phyloP scores from a whole-genome alignment of 2,888 invertebrate species.

The Apotomis betuletana region DNA sequence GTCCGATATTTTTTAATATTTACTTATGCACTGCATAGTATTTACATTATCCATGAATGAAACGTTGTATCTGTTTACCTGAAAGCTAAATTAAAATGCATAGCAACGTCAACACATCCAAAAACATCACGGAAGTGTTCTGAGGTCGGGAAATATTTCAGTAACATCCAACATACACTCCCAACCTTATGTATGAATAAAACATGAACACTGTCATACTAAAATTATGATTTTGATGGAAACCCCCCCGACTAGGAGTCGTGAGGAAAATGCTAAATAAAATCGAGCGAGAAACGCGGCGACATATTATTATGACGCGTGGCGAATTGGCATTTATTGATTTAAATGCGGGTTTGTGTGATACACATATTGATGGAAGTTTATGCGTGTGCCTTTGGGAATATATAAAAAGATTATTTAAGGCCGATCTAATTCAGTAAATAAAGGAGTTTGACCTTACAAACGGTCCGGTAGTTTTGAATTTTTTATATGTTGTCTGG shows the following conservation, averaged over 20 bases:
- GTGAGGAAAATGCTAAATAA: constrained; percentile 30
- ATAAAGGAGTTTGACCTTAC: too few species aligned
- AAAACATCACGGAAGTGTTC: neutral
- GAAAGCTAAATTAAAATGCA: constrained; percentile 2
- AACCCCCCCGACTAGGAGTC: constrained; percentile 16
- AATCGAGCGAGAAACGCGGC: constrained; percentile 5
- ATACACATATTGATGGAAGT: constrained; percentile 16
- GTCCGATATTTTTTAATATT: too few species aligned
- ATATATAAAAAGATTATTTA: neutral
- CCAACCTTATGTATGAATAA: constrained; percentile 32
- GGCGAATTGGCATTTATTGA: constrained; percentile 24
- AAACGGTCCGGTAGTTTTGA: too few species aligned
- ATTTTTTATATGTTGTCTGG: too few species aligned
- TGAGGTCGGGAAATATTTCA: constrained; percentile 24
- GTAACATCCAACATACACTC: constrained; percentile 24
- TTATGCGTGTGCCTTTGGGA: neutral
- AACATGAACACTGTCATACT: constrained; percentile 37
- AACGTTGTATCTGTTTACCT: neutral
- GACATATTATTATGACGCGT: constrained; percentile 16
- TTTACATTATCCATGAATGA: neutral
- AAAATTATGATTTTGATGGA: constrained; percentile 40
- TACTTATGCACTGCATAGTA: neutral
- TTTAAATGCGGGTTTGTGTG: constrained; percentile 28
- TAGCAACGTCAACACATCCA: neutral
- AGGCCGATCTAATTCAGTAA: too few species aligned